Evolutionary conservation across 2,113 vertebrate genomes (phyloP).

Genomic region (Mesoclemmys tuberculata): DNA sequence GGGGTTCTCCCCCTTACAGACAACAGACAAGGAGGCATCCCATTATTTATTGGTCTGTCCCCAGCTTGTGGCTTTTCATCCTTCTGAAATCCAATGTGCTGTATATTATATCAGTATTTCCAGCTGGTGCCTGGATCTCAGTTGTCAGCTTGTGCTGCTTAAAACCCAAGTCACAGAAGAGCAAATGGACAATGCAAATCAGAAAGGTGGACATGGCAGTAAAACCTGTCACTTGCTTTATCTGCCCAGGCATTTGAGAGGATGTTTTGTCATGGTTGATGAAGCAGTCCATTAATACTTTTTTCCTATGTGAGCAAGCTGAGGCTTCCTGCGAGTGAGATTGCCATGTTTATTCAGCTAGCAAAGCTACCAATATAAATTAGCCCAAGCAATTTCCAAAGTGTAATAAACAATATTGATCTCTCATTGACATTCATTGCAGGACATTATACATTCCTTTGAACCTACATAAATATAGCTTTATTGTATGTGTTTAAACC

Average conservation of each 20-base stretch:
- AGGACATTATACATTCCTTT: neutral
- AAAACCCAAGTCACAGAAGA: constrained; percentile 50
- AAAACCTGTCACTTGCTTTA: constrained; percentile 57
- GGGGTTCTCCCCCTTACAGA: constrained; percentile 1
- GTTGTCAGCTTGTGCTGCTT: constrained; percentile 21
- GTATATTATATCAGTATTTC: constrained; percentile 44
- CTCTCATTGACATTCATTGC: neutral
- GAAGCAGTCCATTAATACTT: constrained; percentile 43
- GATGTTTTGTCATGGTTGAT: constrained; percentile 38
- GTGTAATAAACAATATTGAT: constrained; percentile 45
- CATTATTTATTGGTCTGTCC: constrained; percentile 39
- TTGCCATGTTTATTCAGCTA: constrained; percentile 1
- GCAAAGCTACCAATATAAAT: constrained; percentile 53
- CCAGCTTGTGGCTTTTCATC: constrained; percentile 19
- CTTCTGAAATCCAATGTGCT: constrained; percentile 28
- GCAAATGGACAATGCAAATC: constrained; percentile 13
- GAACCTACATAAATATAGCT: neutral
- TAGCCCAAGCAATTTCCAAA: constrained; percentile 45
- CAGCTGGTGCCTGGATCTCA: constrained; percentile 30
- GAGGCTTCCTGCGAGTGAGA: neutral
- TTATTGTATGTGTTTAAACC: neutral
- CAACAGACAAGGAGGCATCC: neutral
- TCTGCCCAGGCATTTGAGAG: constrained; percentile 38
- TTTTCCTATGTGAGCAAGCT: neutral
- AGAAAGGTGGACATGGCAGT: constrained; percentile 23